Evolutionary conservation across 2,113 vertebrate species (phyloP).

Genomic region (Lepus europaeus): DNA sequence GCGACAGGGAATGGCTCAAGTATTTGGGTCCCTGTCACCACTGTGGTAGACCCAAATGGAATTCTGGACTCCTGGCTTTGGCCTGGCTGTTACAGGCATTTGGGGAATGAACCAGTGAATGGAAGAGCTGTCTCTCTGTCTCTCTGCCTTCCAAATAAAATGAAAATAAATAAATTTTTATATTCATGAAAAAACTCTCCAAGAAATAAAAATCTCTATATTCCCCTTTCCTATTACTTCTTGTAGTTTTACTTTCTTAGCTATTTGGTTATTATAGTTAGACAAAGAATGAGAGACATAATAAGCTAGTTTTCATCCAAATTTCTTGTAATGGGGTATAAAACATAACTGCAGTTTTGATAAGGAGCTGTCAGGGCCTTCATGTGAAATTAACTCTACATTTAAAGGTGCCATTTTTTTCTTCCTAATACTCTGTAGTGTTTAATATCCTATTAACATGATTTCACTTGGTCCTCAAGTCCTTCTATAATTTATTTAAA

Average conservation of each 20-base stretch:
- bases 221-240: not conserved
- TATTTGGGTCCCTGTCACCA: too few species aligned
- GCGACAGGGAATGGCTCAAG: too few species aligned
- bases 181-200: too few species aligned
- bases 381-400: conserved; percentile 45
- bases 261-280: conserved; percentile 25
- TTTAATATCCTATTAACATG: not conserved
- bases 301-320: not conserved
- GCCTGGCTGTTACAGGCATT: too few species aligned
- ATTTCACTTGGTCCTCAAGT: not conserved
- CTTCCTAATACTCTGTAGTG: not conserved
- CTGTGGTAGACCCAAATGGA: too few species aligned
- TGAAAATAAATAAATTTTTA: too few species aligned
- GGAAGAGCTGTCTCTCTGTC: too few species aligned
- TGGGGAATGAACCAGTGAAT: too few species aligned
- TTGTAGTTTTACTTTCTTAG: conserved; percentile 42
- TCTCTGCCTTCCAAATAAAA: too few species aligned
- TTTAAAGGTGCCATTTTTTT: conserved; percentile 37
- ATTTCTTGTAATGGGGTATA: not conserved
- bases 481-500: conserved; percentile 32
- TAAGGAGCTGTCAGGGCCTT: not conserved
- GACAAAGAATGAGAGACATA: conserved; percentile 28
- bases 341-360: conserved; percentile 39
- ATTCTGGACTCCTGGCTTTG: too few species aligned
- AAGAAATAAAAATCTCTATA: not conserved